These are phyloP conservation scores for Macrotus californicus DNA, from an alignment of 2,113 vertebrate species.

Conservation along the genomic window DNA sequence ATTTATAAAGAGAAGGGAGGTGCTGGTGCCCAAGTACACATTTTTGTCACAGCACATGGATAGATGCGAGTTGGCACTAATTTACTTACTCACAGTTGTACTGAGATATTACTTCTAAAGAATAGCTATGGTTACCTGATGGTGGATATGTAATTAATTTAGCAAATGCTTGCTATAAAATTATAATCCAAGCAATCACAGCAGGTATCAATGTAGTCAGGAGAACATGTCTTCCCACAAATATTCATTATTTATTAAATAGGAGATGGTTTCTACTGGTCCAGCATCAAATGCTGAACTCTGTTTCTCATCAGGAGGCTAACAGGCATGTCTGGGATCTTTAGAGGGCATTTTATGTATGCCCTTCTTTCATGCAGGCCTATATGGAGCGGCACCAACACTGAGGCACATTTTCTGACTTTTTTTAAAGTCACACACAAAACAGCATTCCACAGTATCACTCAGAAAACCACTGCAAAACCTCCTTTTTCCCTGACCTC, in stretches of 20 bases:
- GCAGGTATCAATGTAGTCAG: conserved; percentile 73
- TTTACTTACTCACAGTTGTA: conserved; percentile 64
- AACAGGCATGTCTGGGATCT: background rate
- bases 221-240: conserved; percentile 53
- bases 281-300: background rate
- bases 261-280: background rate
- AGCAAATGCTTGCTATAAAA: conserved; percentile 65
- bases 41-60: conserved; percentile 22
- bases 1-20: conserved; percentile 16
- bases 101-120: conserved; percentile 61
- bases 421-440: background rate
- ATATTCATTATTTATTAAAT: conserved; percentile 28
- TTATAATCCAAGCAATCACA: conserved; percentile 66
- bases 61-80: conserved; percentile 62
- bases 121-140: conserved; percentile 65
- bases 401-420: background rate
- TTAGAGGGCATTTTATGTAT: fast-evolving
- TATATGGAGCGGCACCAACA: background rate
- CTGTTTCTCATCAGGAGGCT: background rate
- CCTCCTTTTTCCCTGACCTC: background rate
- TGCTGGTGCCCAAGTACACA: background rate
- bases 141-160: conserved; percentile 71
- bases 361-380: too few species aligned
- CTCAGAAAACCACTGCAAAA: background rate
- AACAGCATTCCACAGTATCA: background rate